Evolutionary conservation across 2,113 vertebrate species (phyloP), one percentile per base, ranked within the genome.

Genomic region (Setophaga kirtlandii): DNA sequence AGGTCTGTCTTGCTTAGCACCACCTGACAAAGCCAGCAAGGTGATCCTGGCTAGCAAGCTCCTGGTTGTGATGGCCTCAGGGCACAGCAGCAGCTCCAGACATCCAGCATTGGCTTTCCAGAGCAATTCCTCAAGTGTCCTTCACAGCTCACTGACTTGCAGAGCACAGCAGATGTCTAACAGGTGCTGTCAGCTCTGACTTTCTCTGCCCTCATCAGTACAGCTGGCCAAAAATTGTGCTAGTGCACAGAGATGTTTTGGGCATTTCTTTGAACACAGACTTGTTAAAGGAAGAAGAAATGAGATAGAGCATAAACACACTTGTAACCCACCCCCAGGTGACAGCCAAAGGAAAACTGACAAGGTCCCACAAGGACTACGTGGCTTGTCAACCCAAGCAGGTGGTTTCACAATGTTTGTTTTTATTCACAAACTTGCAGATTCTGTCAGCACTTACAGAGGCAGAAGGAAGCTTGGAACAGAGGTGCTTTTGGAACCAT

Each of bases 101-200:
- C 0, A 0, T 55, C 37, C 60, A 67, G 37, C 1, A 0, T 0
- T 49, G 59, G 10, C 59, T 58, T 86, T 53, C 27, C 8, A 7
- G 42, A 25, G 25, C 47, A 58, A 33, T 31, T 41, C n/a, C 44
- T 70, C 74, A 70, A 20, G 15, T 39, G 28, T 39, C 42, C 69
- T 67, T 86, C 69, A 55, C 21, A 69, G 55, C 28, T n/a, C 76
- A 14, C 25, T 44, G 58, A 30, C 41, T 47, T 49, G 37, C 3
- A 79, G 41, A 60, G 44, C 35, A 60, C 44, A 77, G 10, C 56
- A 8, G 19, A 31, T 3, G 1, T 62, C 50, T 71, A 46, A 74
- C n/a, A 53, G 64, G 68, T 46, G 25, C 1, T 74, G 28, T 41
- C 83, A 69, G 53, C 3, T 1, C 16, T 58, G 63, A 21, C 55